These are phyloP conservation scores for Macaca nemestrina DNA, from an alignment of 2,113 vertebrate genomes.

Conservation along the genomic window DNA sequence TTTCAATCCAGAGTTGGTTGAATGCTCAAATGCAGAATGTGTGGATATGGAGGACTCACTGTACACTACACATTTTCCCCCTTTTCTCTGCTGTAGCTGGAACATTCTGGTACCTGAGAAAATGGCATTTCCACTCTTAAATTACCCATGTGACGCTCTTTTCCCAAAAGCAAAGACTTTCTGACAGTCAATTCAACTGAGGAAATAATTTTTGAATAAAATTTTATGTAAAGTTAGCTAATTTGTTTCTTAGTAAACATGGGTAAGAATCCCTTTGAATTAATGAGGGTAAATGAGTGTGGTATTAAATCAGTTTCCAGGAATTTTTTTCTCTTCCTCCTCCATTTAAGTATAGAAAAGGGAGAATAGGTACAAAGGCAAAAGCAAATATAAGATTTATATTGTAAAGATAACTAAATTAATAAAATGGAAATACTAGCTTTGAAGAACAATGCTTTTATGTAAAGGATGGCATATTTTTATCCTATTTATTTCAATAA, in stretches of 20 bases:
- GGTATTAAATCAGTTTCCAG: neutral
- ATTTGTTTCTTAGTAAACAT: neutral
- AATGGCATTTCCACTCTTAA: neutral
- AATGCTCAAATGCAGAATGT: neutral
- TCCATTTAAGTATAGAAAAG: neutral
- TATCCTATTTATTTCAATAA: neutral
- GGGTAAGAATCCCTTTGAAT: neutral
- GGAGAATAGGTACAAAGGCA: neutral
- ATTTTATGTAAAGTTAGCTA: neutral
- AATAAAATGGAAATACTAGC: neutral
- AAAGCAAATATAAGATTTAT: neutral
- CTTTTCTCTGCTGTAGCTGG: neutral
- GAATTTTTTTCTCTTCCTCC: neutral
- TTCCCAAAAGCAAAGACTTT: neutral
- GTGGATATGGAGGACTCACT: neutral
- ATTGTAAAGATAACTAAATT: neutral
- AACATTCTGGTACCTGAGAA: neutral
- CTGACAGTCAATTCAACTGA: neutral
- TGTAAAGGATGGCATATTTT: neutral
- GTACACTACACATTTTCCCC: accelerated
- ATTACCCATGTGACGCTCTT: neutral
- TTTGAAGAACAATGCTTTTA: neutral
- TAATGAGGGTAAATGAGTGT: neutral
- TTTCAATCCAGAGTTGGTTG: neutral
- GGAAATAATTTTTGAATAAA: neutral